Conservation (phyloP, 2,797 vertebrate genomes). For the Gallinago nigripennis region DNA sequence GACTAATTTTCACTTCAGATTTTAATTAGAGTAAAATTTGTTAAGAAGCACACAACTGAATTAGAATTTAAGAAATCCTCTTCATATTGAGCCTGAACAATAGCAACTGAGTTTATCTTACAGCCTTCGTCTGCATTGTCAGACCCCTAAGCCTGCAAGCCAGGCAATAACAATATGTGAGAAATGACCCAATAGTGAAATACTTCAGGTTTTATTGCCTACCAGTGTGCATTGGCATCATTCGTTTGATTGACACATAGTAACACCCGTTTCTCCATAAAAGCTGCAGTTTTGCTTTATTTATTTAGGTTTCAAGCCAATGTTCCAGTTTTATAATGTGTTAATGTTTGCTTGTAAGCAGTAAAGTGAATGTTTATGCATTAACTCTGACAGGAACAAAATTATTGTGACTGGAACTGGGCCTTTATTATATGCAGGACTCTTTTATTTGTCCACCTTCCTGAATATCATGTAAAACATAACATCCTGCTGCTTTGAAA, state of each 20-base stretch:
- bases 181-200: background rate
- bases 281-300: constrained; percentile 24
- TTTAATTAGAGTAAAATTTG: background rate
- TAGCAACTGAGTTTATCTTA: background rate
- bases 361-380: constrained; percentile 5
- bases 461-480: constrained; percentile 4
- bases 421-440: background rate
- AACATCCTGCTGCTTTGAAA: background rate
- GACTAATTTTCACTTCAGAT: background rate
- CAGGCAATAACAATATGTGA: background rate
- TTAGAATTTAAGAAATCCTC: background rate
- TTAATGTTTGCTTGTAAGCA: constrained; percentile 29
- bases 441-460: background rate
- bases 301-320: constrained; percentile 47
- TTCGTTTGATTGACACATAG: constrained; percentile 33
- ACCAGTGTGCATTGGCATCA: background rate
- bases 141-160: background rate
- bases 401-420: background rate
- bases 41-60: background rate
- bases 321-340: constrained; percentile 18
- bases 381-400: constrained; percentile 36
- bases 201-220: background rate
- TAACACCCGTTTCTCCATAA: constrained; percentile 18
- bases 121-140: background rate
- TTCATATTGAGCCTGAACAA: background rate